Evolutionary conservation across 1,140 invertebrate genomes (phyloP), one percentile per base, ranked within the genome.

Genomic region (Ceratina australensis): DNA sequence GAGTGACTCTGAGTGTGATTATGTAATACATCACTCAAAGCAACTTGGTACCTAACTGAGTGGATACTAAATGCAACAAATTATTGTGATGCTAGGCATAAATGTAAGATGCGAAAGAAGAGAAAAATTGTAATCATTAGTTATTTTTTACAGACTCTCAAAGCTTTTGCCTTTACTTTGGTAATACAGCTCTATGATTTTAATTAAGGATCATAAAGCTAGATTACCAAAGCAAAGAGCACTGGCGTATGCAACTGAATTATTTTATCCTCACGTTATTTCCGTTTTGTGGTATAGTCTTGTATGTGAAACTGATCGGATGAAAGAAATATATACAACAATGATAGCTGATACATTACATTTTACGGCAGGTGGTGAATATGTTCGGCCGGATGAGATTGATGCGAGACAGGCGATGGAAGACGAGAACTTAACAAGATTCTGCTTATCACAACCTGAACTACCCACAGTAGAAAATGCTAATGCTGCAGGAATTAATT

Each of bases 1-100:
- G 94, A 95, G 95, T 96, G 95, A 96, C 95, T 96, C 95, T 96
- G 95, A 96, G 95, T 93, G 33, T 42, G 33, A 42, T 42, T 42
- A 89, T 86, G 72, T 75, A 79, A 88, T 75, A 74, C 88, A 85
- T 91, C 79, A 88, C 92, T 93, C 93, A 92, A 93, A 89, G 92
- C 87, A 87, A 89, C 91, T 93, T 87, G 84, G 93, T 94, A 91
- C 91, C 93, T 93, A 86, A 86, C 85, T 83, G 69, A 85, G 89
- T 84, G 80, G 76, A 78, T 86, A 87, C 78, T 76, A 18, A 49
- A 59, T 67, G 56, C 85, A 67, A 72, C 83, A 5, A 52, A 15
- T 60, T 76, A 68, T 64, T 50, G 10, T 13, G 47, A 33, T 33
- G 54, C 63, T 42, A 28, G 5, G 33, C 5, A 10, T 8, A 10